Evolutionary conservation across 2,888 invertebrate species (phyloP).

Genomic region (Heliconius aoede): DNA sequence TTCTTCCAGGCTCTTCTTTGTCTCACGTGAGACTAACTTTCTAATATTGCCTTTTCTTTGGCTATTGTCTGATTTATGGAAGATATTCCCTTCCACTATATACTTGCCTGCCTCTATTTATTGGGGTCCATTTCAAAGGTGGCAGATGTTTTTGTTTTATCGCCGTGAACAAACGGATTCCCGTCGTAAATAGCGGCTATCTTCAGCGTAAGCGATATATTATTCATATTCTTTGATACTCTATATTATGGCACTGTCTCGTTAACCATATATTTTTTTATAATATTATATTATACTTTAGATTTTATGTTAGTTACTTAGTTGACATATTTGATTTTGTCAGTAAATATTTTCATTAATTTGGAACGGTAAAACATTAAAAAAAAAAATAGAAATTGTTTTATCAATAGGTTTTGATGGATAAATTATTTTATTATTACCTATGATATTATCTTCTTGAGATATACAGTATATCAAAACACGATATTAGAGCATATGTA

Average conservation of each 20-base stretch:
- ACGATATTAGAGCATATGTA: not conserved
- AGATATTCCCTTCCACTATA: slow-evolving; percentile 49
- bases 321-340: too few species aligned
- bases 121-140: slow-evolving; percentile 53
- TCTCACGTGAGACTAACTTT: slow-evolving; percentile 59
- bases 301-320: too few species aligned
- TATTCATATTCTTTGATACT: slow-evolving; percentile 52
- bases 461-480: not conserved
- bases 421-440: not conserved
- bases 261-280: slow-evolving; percentile 42
- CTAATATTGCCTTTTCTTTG: slow-evolving; percentile 54
- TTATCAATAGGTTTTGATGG: too few species aligned
- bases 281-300: not conserved
- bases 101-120: slow-evolving; percentile 53
- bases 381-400: too few species aligned
- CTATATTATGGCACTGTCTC: not conserved
- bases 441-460: not conserved
- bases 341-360: too few species aligned
- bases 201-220: slow-evolving; percentile 52
- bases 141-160: slow-evolving; percentile 59
- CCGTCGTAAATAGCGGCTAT: slow-evolving; percentile 56
- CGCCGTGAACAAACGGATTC: slow-evolving; percentile 50
- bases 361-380: too few species aligned
- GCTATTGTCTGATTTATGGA: slow-evolving; percentile 64
- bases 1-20: slow-evolving; percentile 55